Conservation (phyloP, 2,888 invertebrate genomes). For the Lymantria dispar region DNA sequence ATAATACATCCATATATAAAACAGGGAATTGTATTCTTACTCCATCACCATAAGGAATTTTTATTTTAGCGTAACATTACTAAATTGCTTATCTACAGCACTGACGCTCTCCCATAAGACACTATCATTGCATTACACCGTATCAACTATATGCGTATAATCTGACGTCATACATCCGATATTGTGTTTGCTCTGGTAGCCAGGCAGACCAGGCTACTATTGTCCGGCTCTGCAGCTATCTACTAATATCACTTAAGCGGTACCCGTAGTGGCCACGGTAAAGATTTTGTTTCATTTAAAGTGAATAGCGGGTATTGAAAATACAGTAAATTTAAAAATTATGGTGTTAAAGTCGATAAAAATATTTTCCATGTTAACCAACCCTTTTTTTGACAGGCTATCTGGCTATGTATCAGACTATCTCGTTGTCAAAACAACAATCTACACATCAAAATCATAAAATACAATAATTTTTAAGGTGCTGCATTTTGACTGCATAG, state of each 20-base stretch:
- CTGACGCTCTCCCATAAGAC: slow-evolving; percentile 6
- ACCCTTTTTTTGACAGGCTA: no score
- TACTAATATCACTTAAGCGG: slow-evolving; percentile 50
- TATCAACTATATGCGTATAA: slow-evolving; percentile 38
- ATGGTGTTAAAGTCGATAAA: no score
- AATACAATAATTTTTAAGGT: no score
- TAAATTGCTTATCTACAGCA: neutral
- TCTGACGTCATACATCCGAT: slow-evolving; percentile 51
- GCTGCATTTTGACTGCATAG: no score
- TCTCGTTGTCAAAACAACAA: no score
- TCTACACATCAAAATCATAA: no score
- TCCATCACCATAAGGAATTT: neutral
- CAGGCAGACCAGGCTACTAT: slow-evolving; percentile 28
- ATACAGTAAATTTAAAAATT: neutral
- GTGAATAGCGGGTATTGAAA: neutral
- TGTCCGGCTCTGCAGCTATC: slow-evolving; percentile 42
- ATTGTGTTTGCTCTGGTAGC: slow-evolving; percentile 55
- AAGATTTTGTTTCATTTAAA: neutral
- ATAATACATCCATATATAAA: no score
- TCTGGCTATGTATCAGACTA: no score
- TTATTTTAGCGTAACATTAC: no score
- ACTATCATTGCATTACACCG: slow-evolving; percentile 38
- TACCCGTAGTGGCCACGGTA: slow-evolving; percentile 7
- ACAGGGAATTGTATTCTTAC: no score
- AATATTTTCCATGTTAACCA: no score